Percentiles rank a stretch among this genome's conserved stretches.
Conservation (phyloP, 1,140 invertebrate genomes). For the Leptopilina boulardi region DNA sequence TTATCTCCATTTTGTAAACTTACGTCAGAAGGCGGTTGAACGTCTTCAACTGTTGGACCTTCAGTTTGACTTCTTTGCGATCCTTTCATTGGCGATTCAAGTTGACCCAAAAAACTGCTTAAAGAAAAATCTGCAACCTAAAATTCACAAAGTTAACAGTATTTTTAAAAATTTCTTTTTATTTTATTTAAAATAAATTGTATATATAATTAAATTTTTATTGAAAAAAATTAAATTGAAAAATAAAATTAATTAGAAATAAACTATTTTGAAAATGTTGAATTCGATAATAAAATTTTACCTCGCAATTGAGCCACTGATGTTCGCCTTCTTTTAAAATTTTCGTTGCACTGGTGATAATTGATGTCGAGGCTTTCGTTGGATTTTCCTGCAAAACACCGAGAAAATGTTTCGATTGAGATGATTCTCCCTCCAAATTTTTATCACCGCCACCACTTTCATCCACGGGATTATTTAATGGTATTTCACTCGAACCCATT, state of each 20-base stretch:
- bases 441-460: constrained; percentile 31
- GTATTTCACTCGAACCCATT: constrained; percentile 45
- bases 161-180: neutral
- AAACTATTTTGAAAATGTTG: neutral
- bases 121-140: constrained; percentile 88
- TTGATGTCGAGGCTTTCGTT: constrained; percentile 69
- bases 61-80: constrained; percentile 68
- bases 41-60: constrained; percentile 66
- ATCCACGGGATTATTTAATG: constrained; percentile 38
- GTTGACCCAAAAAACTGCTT: constrained; percentile 86
- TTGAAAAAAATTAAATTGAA: too few relatives aligned
- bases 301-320: constrained; percentile 84
- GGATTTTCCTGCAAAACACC: constrained; percentile 54
- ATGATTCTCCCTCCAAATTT: constrained; percentile 25
- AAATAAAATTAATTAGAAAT: too few relatives aligned
- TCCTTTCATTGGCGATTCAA: constrained; percentile 81
- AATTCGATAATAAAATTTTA: constrained; percentile 43
- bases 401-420: constrained; percentile 59
- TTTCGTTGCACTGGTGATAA: constrained; percentile 83
- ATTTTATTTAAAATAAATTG: too few relatives aligned
- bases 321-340: constrained; percentile 84
- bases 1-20: constrained; percentile 50
- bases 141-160: constrained; percentile 40
- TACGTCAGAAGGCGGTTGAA: constrained; percentile 75
- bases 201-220: too few relatives aligned